Base-by-base conservation (phyloP, 2,888 invertebrate species). In the Gymnocheta viridis region DNA sequence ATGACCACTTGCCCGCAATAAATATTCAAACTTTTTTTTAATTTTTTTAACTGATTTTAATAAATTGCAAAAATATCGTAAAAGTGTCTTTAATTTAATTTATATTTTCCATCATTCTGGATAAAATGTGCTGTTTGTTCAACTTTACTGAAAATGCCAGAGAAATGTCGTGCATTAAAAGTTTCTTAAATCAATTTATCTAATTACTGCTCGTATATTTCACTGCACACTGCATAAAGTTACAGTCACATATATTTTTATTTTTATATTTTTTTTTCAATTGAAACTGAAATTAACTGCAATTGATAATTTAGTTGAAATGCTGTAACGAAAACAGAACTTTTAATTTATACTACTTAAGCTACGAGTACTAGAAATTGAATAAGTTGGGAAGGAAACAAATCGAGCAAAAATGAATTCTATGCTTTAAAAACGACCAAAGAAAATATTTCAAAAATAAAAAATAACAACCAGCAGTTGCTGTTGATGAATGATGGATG, bases 111-210 rank as follows among this genome's bases (percentile, higher is more conserved):
- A 35, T 72, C 64, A 38, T 24, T 72, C 32, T 24, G 19, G 38
- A 22, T 29, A 47, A 79, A 79, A 56, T 54, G 32, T 72, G 27
- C 64, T 72, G 29, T 72, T 79, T 72, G 29, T 72, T 79, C 64
- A 35, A 56, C 54, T 64, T 27, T 17, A 64, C 32, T 64, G 64
- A 29, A 66, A 64, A 72, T 79, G 56, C n/a, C n/a, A n/a, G 27
- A 27, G 41, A 74, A 82, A 76, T 56, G 47, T 60, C 60, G 56
- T 70, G 69, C 51, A 69, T 69, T 69, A 74, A 81, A 69, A 74
- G 62, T 79, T 82, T 62, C 54, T 82, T 62, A 69, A 82, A 76
- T 82, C 62, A 76, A 76, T 82, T 82, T 62, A 69, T 82, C 44
- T 76, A 82, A 82, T 82, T 82, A 81, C 58, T 72, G 14, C n/a